Evolutionary conservation across 2,797 vertebrate species (phyloP).

Genomic region (Sternarchorhynchus goeldii): DNA sequence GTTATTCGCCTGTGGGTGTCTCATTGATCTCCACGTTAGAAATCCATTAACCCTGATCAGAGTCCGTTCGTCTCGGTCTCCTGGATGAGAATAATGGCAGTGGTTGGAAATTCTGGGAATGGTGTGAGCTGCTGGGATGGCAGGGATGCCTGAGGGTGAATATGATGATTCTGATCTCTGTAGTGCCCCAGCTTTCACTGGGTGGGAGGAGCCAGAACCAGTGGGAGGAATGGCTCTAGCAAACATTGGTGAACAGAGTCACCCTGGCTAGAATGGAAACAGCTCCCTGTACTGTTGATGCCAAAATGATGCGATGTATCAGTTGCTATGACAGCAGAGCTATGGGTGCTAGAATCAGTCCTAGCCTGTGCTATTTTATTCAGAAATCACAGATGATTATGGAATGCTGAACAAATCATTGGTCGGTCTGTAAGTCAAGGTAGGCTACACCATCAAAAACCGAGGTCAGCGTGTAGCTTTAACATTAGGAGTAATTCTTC

Average conservation of each 20-base stretch:
- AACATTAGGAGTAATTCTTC: no score
- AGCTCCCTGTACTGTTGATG: neutral
- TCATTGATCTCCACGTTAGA: conserved; percentile 62
- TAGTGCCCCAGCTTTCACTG: conserved; percentile 1
- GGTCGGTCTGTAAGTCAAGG: no score
- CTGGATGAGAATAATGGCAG: conserved; percentile 11
- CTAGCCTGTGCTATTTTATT: conserved; percentile 6
- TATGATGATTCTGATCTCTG: conserved; percentile 9
- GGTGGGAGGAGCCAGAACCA: neutral
- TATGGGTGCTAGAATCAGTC: neutral
- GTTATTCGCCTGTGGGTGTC: conserved; percentile 25
- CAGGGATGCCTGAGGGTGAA: neutral
- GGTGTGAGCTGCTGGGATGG: neutral
- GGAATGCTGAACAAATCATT: no score
- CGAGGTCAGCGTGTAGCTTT: no score
- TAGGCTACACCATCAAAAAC: no score
- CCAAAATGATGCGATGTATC: conserved; percentile 1
- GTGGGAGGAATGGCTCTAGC: neutral
- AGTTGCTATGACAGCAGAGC: neutral
- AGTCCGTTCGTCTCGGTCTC: conserved; percentile 22
- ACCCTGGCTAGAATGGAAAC: neutral
- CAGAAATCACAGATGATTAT: neutral
- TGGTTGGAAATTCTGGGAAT: conserved; percentile 24
- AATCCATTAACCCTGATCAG: conserved; percentile 70
- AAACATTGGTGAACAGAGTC: neutral